phyloP scores from a whole-genome alignment of 92 coral and sea anemone species.

The Porites rus region DNA sequence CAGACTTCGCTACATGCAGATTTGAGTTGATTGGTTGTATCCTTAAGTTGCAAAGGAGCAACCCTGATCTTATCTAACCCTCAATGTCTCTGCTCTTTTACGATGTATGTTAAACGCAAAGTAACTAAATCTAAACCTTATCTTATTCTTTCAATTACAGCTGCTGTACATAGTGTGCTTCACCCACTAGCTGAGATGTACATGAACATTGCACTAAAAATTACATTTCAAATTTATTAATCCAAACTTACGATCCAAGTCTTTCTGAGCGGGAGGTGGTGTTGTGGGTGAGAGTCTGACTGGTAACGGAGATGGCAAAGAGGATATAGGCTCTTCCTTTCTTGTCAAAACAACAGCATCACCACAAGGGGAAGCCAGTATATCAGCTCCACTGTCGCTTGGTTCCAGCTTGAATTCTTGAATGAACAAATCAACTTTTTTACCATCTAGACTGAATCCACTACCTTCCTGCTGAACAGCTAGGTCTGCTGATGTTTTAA shows the following conservation, averaged over 20 bases:
- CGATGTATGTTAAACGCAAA: too few relatives aligned
- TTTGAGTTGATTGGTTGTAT: too few relatives aligned
- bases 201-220: neutral
- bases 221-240: neutral
- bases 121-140: too few relatives aligned
- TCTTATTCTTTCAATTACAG: too few relatives aligned
- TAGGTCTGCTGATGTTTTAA: constrained; percentile 8
- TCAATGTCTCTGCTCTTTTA: too few relatives aligned
- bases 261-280: constrained; percentile 22
- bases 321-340: constrained; percentile 33
- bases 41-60: too few relatives aligned
- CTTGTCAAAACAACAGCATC: constrained; percentile 42
- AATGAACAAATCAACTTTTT: constrained; percentile 59
- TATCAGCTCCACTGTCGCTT: neutral
- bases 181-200: too few relatives aligned
- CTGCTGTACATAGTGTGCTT: too few relatives aligned
- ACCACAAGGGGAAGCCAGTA: constrained; percentile 19
- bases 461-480: constrained; percentile 17
- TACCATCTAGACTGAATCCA: constrained; percentile 6
- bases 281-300: constrained; percentile 43
- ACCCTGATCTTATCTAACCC: too few relatives aligned
- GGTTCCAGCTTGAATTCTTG: constrained; percentile 69
- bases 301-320: constrained; percentile 32
- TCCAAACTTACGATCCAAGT: constrained; percentile 37
- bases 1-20: too few relatives aligned